A percentile compares a stretch with the other conserved stretches of the same genome.
Conservation (phyloP, 2,888 invertebrate species). For the Aricia artaxerxes region DNA sequence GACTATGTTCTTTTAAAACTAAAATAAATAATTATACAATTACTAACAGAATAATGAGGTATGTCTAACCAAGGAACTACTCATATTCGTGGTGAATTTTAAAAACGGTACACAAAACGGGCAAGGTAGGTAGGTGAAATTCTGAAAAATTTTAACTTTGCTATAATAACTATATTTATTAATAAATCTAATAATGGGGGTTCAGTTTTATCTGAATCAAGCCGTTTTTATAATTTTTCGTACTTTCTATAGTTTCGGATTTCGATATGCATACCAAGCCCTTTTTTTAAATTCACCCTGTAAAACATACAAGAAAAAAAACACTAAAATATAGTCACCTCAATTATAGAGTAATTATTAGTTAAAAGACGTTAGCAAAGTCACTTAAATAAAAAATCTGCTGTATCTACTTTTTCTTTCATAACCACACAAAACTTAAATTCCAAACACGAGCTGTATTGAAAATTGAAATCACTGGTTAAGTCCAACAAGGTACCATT, state of each 20-base stretch:
- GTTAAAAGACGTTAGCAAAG: neutral
- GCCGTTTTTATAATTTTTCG: no score
- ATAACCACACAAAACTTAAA: neutral
- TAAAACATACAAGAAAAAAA: slow-evolving; percentile 36
- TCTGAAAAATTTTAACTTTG: no score
- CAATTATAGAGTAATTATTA: neutral
- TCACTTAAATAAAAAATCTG: neutral
- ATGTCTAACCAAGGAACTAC: slow-evolving; percentile 63
- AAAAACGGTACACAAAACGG: neutral
- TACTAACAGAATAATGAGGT: slow-evolving; percentile 61
- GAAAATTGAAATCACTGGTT: neutral
- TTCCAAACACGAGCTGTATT: neutral
- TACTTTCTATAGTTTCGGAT: neutral
- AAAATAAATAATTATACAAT: slow-evolving; percentile 61
- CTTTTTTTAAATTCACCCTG: neutral
- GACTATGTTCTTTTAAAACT: slow-evolving; percentile 66
- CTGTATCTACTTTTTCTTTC: neutral
- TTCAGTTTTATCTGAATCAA: no score
- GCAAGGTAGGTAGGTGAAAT: no score
- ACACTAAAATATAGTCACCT: neutral
- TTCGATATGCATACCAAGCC: neutral
- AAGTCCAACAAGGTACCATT: neutral
- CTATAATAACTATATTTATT: no score
- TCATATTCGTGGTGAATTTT: slow-evolving; percentile 29
- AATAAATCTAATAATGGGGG: no score